Evolutionary conservation across 1,140 invertebrate species (phyloP), one percentile per base, ranked within the genome.

Genomic region (Habropoda laboriosa): DNA sequence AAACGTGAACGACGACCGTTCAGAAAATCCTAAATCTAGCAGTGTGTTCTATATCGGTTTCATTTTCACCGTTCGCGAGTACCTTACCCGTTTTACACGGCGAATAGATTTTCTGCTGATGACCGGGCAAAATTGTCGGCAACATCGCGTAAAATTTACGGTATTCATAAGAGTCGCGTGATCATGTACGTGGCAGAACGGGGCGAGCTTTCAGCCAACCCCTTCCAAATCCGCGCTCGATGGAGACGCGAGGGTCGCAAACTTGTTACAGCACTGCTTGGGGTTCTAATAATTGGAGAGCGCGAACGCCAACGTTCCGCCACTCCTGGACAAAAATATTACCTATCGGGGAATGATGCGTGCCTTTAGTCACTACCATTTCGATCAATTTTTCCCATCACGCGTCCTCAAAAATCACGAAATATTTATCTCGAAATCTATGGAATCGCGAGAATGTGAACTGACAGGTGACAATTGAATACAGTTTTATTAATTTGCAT

Each of bases 281-380:
- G 73, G 79, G 79, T 67, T 80, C 71, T 80, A 80, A 80, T 80
- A 76, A 80, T 80, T 80, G 79, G 73, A 80, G 72, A 75, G 79
- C 58, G 58, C 66, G 10, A 38, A 57, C n/a, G 77, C 67, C 40
- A 66, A 35, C 63, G 61, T 76, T 57, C 72, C 53, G 45, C 38
- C 49, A 67, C 63, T 67, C 61, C 2, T 67, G 49, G 42, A 60
- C 72, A 24, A 79, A 79, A 79, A 73, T 61, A 72, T 60, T 45
- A 55, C 70, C 74, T 79, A 73, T 61, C 45, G 42, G 16, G 32
- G 21, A 35, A 53, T n/a, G 27, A 58, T 10, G 18, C 38, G 24
- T 35, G 24, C n/a, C n/a, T 27, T 35, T 38, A 32, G 66, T 53
- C 35, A 49, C 61, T 24, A 27, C 8, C 61, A 12, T 45, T 32